Percentiles rank a stretch among this genome's conserved stretches.
phyloP scores from a whole-genome alignment of 2,113 vertebrate species.

The Salvelinus namaycush region DNA sequence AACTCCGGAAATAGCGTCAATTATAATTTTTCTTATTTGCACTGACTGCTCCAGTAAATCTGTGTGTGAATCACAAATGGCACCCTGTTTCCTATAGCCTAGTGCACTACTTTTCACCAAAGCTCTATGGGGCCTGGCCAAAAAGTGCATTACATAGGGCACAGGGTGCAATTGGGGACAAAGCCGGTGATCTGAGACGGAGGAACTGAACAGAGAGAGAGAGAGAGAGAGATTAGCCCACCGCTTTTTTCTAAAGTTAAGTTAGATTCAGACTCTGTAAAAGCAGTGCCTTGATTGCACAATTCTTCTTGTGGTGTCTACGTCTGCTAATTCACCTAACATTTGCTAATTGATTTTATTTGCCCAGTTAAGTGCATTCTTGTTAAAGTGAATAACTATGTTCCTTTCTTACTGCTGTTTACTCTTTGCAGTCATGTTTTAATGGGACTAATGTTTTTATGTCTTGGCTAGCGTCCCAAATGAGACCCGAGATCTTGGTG shows the following conservation, averaged over 20 bases:
- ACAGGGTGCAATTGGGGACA: no score
- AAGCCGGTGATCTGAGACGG: neutral
- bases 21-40: constrained; percentile 4
- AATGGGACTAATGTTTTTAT: neutral
- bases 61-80: neutral
- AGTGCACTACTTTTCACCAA: no score
- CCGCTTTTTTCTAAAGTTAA: neutral
- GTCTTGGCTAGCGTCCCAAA: no score
- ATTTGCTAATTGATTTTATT: neutral
- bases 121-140: no score
- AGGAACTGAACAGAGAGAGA: constrained; percentile 18
- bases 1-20: constrained; percentile 1
- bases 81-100: no score
- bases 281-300: neutral
- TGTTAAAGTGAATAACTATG: constrained; percentile 9
- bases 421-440: neutral
- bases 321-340: neutral
- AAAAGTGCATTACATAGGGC: no score
- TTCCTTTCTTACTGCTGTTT: constrained; percentile 4
- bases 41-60: neutral
- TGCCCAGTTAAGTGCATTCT: neutral
- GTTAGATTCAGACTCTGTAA: neutral
- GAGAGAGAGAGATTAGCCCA: neutral
- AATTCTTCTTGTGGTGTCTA: neutral
- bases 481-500: no score